Percentiles rank a stretch among this genome's conserved stretches.
These are phyloP conservation scores for Scaptomyza graminum DNA, from an alignment of 1,140 invertebrate species.

Conservation along the genomic window DNA sequence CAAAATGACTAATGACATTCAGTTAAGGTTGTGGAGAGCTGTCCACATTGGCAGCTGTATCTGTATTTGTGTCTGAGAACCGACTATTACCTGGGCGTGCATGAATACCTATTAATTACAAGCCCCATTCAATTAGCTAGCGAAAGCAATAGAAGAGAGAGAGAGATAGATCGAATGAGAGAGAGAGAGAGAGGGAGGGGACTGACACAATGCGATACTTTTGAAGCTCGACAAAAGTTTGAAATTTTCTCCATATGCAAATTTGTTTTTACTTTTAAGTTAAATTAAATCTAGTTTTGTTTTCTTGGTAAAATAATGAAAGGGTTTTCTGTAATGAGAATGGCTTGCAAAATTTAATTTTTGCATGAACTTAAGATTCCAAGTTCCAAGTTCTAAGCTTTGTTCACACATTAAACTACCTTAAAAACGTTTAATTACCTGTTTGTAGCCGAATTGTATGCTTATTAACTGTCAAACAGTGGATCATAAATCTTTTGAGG, in stretches of 20 bases:
- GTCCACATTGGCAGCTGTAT: not conserved
- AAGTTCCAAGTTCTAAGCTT: no score
- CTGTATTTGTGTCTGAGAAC: conserved; percentile 19
- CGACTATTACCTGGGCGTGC: conserved; percentile 33
- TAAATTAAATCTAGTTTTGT: not conserved
- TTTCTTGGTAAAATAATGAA: no score
- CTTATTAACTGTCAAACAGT: not conserved
- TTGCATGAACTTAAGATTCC: no score
- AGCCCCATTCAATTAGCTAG: conserved; percentile 50
- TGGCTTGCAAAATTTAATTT: no score
- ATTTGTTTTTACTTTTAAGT: not conserved
- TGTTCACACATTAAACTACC: no score
- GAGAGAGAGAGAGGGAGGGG: no score
- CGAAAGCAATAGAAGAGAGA: conserved; percentile 32
- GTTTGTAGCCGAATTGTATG: not conserved
- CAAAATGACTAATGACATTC: conserved; percentile 43
- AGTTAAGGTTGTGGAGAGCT: not conserved
- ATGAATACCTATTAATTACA: conserved; percentile 53
- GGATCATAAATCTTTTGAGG: not conserved
- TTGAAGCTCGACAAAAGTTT: conserved; percentile 15
- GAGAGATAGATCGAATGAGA: not conserved
- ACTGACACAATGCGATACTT: conserved; percentile 13
- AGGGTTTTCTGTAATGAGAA: no score
- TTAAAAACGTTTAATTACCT: no score
- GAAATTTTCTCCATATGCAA: conserved; percentile 24